Conservation (phyloP, 2,888 invertebrate species). For the Meiosimyza decipiens region DNA sequence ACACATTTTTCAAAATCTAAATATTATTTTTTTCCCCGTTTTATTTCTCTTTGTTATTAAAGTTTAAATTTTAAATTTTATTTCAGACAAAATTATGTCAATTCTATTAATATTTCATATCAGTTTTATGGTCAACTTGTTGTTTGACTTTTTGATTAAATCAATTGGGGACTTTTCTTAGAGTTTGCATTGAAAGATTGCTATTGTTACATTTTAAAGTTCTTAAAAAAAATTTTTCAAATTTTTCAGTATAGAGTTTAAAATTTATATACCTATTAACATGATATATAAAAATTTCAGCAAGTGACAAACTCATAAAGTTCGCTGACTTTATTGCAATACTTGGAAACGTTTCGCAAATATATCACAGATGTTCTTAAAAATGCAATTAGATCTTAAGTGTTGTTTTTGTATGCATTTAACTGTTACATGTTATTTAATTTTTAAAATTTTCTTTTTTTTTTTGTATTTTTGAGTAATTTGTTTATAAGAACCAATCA, state of each 20-base stretch:
- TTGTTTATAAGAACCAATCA: neutral
- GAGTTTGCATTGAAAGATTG: too few relatives aligned
- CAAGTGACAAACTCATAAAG: too few relatives aligned
- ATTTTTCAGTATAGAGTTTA: too few relatives aligned
- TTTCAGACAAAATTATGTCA: slow-evolving; percentile 32
- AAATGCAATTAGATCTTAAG: neutral
- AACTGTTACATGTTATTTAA: neutral
- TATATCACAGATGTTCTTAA: neutral
- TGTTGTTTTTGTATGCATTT: neutral
- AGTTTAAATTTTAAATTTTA: neutral
- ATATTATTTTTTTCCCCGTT: neutral
- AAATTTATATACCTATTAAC: too few relatives aligned
- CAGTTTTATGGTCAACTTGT: too few relatives aligned
- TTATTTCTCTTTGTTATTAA: neutral
- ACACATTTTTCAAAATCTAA: slow-evolving; percentile 25
- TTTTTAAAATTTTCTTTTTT: neutral
- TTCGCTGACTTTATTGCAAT: slow-evolving; percentile 15
- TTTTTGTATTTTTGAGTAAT: neutral
- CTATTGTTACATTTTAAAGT: too few relatives aligned
- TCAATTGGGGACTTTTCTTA: too few relatives aligned
- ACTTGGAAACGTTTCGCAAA: neutral
- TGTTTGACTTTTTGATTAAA: too few relatives aligned
- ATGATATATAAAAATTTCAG: too few relatives aligned
- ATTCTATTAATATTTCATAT: slow-evolving; percentile 31
- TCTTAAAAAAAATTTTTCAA: too few relatives aligned